Evolutionary conservation across 2,888 invertebrate genomes (phyloP), one percentile per base, ranked within the genome.

Genomic region (Acrobasis suavella): DNA sequence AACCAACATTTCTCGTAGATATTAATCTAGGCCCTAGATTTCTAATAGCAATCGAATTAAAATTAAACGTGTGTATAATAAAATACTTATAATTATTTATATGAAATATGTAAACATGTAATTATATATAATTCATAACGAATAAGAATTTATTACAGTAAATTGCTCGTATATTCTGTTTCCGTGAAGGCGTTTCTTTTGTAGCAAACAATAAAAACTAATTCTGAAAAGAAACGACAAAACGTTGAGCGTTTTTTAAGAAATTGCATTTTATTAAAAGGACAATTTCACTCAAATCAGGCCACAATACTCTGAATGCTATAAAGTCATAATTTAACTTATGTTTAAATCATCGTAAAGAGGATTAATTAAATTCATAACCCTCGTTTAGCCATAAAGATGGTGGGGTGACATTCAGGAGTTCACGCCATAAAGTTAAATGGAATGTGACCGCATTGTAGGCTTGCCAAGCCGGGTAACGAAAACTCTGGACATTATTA

Each of bases 301-400:
- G 1, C 38, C 49, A 37, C 49, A 60, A 38, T 62, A 50, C 46
- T 55, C 49, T 38, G 49, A 54, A 58, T 54, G 51, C 49, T 9
- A 52, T 63, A 58, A 62, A 61, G 58, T 62, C 55, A 59, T 64
- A 67, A 67, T 70, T 72, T 73, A 67, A 69, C 72, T 72, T 70
- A 65, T 73, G 73, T 69, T 78, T 71, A 78, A 76, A 80, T 81
- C 70, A 77, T 75, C 70, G 73, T 68, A 66, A 71, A 63, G 67
- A 69, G 75, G 73, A 81, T 82, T 83, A 83, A 83, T 84, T 82
- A 80, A 83, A 84, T 83, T 83, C 77, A 84, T 81, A 82, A 82
- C 80, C 80, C 78, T 77, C 75, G 78, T 79, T 81, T 78, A 69
- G 69, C 67, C 67, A 70, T 76, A 77, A 77, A 77, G 77, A 79